phyloP scores from a whole-genome alignment of 2,888 invertebrate genomes.

The Leptopterna dolabrata region DNA sequence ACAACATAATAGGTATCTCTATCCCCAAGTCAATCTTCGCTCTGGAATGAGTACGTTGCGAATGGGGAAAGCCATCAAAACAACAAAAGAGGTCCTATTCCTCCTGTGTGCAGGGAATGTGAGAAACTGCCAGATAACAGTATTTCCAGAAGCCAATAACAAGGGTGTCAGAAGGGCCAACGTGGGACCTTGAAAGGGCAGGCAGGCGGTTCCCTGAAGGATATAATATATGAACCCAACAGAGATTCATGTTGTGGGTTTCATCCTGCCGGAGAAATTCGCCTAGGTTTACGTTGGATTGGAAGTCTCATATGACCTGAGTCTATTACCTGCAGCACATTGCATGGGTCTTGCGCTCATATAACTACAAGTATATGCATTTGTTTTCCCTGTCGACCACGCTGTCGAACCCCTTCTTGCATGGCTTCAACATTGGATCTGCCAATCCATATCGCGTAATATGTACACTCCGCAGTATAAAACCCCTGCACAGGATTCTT shows the following conservation, averaged over 20 bases:
- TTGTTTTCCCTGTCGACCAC: not conserved
- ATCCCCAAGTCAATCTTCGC: not conserved
- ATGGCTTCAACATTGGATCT: not conserved
- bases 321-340: not conserved
- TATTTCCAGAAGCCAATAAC: not conserved
- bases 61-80: not conserved
- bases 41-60: not conserved
- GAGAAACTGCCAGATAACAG: not conserved
- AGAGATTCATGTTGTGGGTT: not conserved
- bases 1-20: too few relatives aligned
- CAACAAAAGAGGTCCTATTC: not conserved
- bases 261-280: not conserved
- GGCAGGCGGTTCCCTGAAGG: not conserved
- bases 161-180: not conserved
- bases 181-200: not conserved
- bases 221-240: slow-evolving; percentile 18
- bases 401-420: not conserved
- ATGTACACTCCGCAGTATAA: not conserved
- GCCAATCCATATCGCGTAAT: not conserved
- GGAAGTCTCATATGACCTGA: not conserved
- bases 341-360: not conserved
- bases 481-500: not conserved
- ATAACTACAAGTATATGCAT: not conserved
- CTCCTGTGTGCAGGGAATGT: not conserved
- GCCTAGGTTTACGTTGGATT: not conserved